Conservation (phyloP, 1,140 invertebrate species). For the Drosophila setifemur region DNA sequence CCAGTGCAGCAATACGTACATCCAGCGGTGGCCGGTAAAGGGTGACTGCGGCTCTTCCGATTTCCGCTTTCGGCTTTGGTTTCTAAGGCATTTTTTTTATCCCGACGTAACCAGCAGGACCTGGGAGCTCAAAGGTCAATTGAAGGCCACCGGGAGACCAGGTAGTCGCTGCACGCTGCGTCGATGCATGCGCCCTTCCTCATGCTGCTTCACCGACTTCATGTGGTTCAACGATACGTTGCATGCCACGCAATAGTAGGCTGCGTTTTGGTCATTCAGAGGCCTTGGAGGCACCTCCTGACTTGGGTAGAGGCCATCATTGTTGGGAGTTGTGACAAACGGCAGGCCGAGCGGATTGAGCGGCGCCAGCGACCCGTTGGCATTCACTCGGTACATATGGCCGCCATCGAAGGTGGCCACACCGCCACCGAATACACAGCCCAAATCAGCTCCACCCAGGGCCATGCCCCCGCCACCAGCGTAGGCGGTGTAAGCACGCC, state of each 20-base stretch:
- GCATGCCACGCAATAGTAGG: constrained; percentile 86
- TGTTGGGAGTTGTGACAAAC: not conserved
- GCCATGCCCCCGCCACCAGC: not conserved
- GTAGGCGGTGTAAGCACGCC: constrained; percentile 37
- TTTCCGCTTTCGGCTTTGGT: not conserved
- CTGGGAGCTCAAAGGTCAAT: not conserved
- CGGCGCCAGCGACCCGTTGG: constrained; percentile 28
- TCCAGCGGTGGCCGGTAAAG: not conserved
- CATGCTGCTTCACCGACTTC: constrained; percentile 85
- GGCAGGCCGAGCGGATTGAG: constrained; percentile 27
- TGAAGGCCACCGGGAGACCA: not conserved
- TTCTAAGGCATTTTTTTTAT: not conserved
- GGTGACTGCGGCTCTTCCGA: not conserved
- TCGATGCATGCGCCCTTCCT: constrained; percentile 85
- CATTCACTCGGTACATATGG: constrained; percentile 37
- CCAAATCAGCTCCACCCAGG: not conserved
- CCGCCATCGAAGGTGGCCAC: constrained; percentile 8
- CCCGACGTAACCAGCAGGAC: not conserved
- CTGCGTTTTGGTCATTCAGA: constrained; percentile 84
- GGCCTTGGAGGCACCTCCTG: not conserved
- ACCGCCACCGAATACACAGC: not conserved
- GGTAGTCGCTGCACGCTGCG: constrained; percentile 31
- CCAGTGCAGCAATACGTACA: constrained; percentile 41
- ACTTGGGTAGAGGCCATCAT: not conserved
- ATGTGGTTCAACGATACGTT: constrained; percentile 85